phyloP scores from a whole-genome alignment of 2,113 vertebrate genomes.

The Syrrhaptes paradoxus region DNA sequence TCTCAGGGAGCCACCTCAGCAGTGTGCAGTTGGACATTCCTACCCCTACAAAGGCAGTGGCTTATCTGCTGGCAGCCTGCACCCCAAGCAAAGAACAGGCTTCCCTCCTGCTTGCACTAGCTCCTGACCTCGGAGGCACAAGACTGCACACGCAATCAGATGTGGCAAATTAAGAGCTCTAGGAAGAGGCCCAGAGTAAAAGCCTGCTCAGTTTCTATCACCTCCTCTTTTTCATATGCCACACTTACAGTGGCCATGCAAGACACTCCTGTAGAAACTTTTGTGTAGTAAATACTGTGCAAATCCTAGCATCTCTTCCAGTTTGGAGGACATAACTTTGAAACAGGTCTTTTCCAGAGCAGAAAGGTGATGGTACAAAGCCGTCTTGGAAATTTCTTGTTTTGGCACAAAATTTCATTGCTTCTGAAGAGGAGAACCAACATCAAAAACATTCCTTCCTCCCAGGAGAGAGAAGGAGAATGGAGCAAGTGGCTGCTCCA shows the following conservation, averaged over 20 bases:
- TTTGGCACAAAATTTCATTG: background rate
- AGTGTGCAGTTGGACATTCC: background rate
- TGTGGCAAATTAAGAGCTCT: background rate
- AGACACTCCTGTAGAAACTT: background rate
- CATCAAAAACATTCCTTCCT: background rate
- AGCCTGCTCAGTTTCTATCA: background rate
- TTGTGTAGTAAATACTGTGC: background rate
- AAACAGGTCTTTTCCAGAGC: background rate
- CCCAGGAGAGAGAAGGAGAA: background rate
- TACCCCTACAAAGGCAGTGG: background rate
- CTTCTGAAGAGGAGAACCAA: background rate
- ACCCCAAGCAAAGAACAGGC: background rate
- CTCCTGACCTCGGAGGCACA: background rate
- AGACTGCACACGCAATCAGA: background rate
- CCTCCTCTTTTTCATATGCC: background rate
- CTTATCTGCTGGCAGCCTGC: background rate
- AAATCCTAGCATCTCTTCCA: background rate
- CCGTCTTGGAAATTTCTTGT: background rate
- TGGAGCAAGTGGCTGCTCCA: background rate
- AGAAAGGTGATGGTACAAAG: background rate
- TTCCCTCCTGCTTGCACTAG: background rate
- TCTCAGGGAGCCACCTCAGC: background rate
- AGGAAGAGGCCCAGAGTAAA: background rate
- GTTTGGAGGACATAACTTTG: background rate
- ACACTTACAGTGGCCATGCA: background rate